Base-by-base conservation (phyloP, 2,113 vertebrate genomes). In the Oncorhynchus masou region DNA sequence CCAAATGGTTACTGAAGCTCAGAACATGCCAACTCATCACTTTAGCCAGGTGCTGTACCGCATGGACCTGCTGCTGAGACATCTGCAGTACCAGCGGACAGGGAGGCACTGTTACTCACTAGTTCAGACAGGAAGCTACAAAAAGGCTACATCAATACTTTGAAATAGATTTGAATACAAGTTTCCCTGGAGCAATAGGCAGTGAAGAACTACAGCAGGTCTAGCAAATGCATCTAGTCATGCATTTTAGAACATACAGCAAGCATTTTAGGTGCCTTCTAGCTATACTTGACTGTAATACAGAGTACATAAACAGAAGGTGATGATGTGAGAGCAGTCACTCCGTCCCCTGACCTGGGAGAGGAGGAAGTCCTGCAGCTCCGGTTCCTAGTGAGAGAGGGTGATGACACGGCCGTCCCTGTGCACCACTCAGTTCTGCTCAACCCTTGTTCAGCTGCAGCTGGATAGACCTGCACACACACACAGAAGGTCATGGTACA, bases 21-120 rank as follows among this genome's bases (percentile, higher is more conserved):
- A 99, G 92, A 6, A 99, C 96, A 0, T 99, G 97, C 98, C 98
- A 99, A 65, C 98, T 97, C 98, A 99, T 99, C 4, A 99, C 97
- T 86, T 99, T 99, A 1, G 98, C 98, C 70, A 99, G 88, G 90
- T 99, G 98, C 89, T 99, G 97, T 45, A 99, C 97, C 0, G 97
- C 98, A 2, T 99, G 97, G 0, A 99, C 95, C 88, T 99, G 97
- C 80, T 99, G 98, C 92, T 99, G 98, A 0, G 97, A 99, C 97
- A 99, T 99, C 98, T 99, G 89, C 70, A 85, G 67, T 3, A 66
- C 78, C 67, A 84, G 25, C 74, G 15, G 0, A 74, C 6, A 39
- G 13, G 19, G 2, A 54, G 60, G 9, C 22, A 6, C 4, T 73
- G n/a, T 7, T 34, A 70, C 39, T 22, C 54, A 34, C 15, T 54